Evolutionary conservation across 1,140 invertebrate genomes (phyloP), one percentile per base, ranked within the genome.

Genomic region (Steinernema feltiae): DNA sequence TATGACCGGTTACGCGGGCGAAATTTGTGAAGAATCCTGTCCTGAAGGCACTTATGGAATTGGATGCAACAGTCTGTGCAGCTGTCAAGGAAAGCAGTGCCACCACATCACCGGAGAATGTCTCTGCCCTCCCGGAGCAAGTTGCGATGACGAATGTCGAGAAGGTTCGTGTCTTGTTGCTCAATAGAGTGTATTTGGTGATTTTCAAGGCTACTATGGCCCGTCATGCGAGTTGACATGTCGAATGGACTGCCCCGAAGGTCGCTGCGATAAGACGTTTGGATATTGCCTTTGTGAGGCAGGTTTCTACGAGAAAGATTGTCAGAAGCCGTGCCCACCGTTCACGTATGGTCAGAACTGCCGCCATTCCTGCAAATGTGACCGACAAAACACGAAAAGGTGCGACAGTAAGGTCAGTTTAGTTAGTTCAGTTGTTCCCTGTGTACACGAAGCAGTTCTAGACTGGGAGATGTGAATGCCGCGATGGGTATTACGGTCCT

Each of bases 221-320:
- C 41, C 70, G 29, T 75, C 73, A 27, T 84, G 83, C 74, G 79
- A 84, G n/a, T 72, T 82, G 12, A 74, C 81, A 1, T 84, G 83
- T 74, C 78, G 79, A 41, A 81, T 80, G 74, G 75, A 71, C 7
- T 84, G 83, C 31, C 70, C 78, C 15, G 87, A 83, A 29, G 87
- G 85, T 12, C 90, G 91, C 74, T 95, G 94, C 87, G 92, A 95
- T 88, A 92, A 92, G 48, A 89, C 91, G 80, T 93, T 91, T 83
- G 93, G 94, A 72, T 89, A 89, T 73, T 98, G 95, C 87, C 91
- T 90, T 30, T 98, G 96, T 89, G 90, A 91, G 0, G 89, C 93
- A 69, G 95, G 95, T 7, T 96, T 90, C 87, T 91, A 87, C 69
- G 95, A 94, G 15, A 87, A 90, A 17, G 88, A 90, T 69, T 98